phyloP scores from a whole-genome alignment of 1,140 invertebrate species.

The Metaphire vulgaris region DNA sequence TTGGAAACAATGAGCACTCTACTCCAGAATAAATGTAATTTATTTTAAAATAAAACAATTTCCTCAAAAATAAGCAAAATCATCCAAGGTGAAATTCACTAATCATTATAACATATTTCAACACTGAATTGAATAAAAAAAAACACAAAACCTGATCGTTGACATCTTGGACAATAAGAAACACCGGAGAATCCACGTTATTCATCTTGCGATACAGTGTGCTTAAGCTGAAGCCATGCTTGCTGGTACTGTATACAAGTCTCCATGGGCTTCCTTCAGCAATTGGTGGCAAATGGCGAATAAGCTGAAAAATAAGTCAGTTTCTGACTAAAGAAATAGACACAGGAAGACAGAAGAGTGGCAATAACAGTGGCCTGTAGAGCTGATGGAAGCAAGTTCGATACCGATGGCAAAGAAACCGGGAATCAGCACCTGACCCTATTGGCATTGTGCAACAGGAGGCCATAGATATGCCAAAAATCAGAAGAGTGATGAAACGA shows the following conservation, averaged over 20 bases:
- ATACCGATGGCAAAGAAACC: neutral
- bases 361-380: too few species aligned
- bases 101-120: too few species aligned
- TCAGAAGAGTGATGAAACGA: too few species aligned
- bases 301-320: constrained; percentile 59
- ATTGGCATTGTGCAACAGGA: too few species aligned
- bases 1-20: neutral
- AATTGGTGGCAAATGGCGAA: constrained; percentile 72
- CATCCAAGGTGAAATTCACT: neutral
- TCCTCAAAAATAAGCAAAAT: neutral
- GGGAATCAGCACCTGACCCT: too few species aligned
- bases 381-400: too few species aligned
- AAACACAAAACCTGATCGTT: constrained; percentile 71
- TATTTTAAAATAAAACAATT: neutral
- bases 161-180: constrained; percentile 89
- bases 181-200: constrained; percentile 77
- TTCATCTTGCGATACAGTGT: constrained; percentile 93
- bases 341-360: too few species aligned
- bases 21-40: neutral
- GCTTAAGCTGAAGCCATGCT: constrained; percentile 93
- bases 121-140: too few species aligned
- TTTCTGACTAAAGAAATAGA: too few species aligned
- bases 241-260: constrained; percentile 87
- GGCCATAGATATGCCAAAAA: neutral
- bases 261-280: constrained; percentile 94